phyloP scores from a whole-genome alignment of 2,113 vertebrate species.

The Dicaeum eximium region DNA sequence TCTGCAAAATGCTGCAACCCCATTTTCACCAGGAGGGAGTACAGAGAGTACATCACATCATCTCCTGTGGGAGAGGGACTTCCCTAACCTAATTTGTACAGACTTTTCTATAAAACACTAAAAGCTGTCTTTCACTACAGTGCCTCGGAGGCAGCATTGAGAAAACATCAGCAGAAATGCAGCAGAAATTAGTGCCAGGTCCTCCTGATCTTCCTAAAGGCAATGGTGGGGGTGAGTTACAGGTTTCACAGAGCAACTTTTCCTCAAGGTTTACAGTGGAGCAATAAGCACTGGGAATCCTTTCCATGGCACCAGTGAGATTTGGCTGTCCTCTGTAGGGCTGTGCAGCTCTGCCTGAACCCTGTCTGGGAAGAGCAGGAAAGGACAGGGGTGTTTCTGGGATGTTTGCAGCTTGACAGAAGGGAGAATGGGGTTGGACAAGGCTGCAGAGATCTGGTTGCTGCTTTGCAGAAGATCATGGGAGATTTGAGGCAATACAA shows the following conservation, averaged over 20 bases:
- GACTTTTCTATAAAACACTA: not conserved
- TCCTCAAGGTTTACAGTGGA: not conserved
- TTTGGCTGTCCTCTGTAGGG: not conserved
- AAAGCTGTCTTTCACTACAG: not conserved
- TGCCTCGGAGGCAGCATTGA: not conserved
- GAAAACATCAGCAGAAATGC: not conserved
- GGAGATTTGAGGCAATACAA: rapidly evolving
- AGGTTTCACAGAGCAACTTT: not conserved
- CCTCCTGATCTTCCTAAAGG: not conserved
- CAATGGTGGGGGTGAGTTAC: rapidly evolving
- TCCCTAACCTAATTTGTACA: not conserved
- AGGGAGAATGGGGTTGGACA: not conserved
- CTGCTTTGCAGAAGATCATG: not conserved
- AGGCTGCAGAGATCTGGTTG: not conserved
- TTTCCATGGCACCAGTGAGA: not conserved
- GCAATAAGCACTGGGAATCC: too few species aligned
- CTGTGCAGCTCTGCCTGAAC: not conserved
- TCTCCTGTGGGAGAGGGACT: not conserved
- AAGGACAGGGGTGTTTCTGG: not conserved
- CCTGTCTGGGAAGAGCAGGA: rapidly evolving
- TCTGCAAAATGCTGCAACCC: not conserved
- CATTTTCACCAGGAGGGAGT: not conserved
- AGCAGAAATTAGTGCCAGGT: not conserved
- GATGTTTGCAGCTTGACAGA: not conserved
- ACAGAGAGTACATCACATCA: not conserved